phyloP scores from a whole-genome alignment of 2,888 invertebrate genomes.

The Ganaspis brasiliensis region DNA sequence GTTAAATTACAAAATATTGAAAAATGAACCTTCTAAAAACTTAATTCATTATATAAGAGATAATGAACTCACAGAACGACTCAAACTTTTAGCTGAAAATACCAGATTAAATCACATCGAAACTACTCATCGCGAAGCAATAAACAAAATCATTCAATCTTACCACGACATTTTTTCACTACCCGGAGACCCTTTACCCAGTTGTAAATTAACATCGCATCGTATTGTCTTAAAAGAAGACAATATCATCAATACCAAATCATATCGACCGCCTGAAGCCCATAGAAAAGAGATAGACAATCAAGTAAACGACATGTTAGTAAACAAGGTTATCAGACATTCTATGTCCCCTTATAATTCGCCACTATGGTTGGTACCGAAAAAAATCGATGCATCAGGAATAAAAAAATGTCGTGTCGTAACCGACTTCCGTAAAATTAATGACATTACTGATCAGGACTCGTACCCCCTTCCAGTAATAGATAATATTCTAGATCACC shows the following conservation, averaged over 20 bases:
- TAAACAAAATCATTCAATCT: background rate
- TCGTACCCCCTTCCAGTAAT: background rate
- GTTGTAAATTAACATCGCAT: background rate
- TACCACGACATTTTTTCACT: background rate
- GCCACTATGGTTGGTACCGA: background rate
- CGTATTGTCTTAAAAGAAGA: background rate
- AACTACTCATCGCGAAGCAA: background rate
- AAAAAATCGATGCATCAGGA: background rate
- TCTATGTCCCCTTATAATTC: background rate
- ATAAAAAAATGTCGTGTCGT: background rate
- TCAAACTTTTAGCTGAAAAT: background rate
- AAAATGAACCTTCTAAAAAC: background rate
- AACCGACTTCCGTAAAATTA: background rate
- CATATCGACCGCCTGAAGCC: background rate
- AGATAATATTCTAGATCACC: background rate
- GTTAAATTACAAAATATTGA: background rate
- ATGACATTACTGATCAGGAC: background rate
- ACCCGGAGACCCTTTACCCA: background rate
- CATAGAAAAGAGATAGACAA: background rate
- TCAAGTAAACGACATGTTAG: background rate
- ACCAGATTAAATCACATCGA: background rate
- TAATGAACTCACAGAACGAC: background rate
- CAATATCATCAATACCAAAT: background rate
- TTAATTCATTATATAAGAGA: background rate
- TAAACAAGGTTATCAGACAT: background rate